Conservation (phyloP, 1,140 invertebrate species). For the Neotoxoptera formosana region DNA sequence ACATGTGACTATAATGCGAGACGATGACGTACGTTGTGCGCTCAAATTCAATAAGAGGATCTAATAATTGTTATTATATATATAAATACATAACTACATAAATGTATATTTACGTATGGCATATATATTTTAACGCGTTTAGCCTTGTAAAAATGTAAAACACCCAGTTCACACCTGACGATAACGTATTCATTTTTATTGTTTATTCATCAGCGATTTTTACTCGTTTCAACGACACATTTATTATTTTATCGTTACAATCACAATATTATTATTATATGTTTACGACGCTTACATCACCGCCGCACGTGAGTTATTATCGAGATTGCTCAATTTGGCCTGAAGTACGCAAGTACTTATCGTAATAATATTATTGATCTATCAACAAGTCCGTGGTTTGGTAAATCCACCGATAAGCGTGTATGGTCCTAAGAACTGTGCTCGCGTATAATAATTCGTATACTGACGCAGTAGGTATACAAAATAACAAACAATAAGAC, state of each 20-base stretch:
- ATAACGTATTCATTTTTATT: conserved; percentile 15
- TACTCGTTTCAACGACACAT: neutral
- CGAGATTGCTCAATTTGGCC: conserved; percentile 15
- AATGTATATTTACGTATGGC: neutral
- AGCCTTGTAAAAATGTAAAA: conserved; percentile 3
- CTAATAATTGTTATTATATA: neutral
- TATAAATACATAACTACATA: neutral
- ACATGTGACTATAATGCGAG: neutral
- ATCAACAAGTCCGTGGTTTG: neutral
- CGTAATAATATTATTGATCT: neutral
- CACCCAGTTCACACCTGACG: neutral
- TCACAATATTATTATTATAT: neutral
- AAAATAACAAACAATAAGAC: neutral
- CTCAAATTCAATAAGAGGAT: neutral
- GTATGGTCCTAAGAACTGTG: neutral
- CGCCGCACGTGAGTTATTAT: neutral
- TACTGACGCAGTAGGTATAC: neutral
- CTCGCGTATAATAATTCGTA: neutral
- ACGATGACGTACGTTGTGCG: neutral
- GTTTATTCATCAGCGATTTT: neutral
- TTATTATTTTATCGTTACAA: neutral
- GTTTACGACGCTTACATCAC: neutral
- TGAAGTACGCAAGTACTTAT: neutral
- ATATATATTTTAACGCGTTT: neutral
- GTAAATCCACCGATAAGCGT: neutral